Conservation (phyloP, 2,113 vertebrate genomes). For the Megaleporinus macrocephalus region DNA sequence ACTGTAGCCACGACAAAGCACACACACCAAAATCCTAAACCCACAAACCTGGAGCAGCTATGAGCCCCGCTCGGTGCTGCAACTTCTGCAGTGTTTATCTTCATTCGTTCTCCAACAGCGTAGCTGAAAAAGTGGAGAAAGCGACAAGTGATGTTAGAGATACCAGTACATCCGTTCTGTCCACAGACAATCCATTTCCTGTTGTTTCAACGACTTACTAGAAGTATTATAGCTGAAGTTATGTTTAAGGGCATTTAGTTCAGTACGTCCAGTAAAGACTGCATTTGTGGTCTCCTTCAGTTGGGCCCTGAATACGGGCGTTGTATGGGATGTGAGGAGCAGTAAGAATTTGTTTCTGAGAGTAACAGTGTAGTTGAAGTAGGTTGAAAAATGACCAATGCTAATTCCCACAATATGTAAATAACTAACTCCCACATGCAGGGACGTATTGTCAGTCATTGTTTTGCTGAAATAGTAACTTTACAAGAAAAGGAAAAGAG, state of each 20-base stretch:
- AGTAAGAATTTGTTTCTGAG: not conserved
- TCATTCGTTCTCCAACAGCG: not conserved
- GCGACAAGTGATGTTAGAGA: not conserved
- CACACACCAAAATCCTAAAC: slow-evolving; percentile 21
- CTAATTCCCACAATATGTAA: too few relatives aligned
- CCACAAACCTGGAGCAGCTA: slow-evolving; percentile 16
- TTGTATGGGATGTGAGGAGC: not conserved
- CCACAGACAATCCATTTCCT: not conserved
- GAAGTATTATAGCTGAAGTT: not conserved
- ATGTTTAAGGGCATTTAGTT: not conserved
- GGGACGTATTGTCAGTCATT: not conserved
- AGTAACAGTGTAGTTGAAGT: not conserved
- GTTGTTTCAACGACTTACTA: not conserved
- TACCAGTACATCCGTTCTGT: not conserved
- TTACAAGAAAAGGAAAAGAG: not conserved
- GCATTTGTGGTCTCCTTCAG: not conserved
- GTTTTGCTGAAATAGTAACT: not conserved
- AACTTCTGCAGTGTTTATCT: not conserved
- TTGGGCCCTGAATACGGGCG: not conserved
- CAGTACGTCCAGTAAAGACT: not conserved
- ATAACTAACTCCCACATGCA: not conserved
- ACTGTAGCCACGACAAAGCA: slow-evolving; percentile 11
- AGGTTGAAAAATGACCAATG: not conserved
- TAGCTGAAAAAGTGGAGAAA: not conserved
- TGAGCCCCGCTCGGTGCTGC: not conserved